Base-by-base conservation (phyloP, 35 echinoderm and acorn worm genomes). In the Ophioderma brevispina region DNA sequence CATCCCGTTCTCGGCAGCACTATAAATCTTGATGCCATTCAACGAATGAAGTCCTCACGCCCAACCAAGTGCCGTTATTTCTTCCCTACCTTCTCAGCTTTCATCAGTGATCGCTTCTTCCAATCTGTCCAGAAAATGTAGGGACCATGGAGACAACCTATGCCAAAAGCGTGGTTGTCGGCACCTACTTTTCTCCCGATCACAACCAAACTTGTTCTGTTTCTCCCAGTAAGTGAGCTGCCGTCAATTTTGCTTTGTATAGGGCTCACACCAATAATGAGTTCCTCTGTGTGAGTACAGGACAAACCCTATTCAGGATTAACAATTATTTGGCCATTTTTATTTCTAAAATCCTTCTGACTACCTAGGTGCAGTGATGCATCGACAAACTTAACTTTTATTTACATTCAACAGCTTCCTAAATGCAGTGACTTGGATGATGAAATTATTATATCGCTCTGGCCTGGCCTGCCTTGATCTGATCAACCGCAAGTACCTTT, bases 241-340 rank as follows among this genome's bases (percentile, higher is more conserved):
- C 37, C 32, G 59, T 98, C 96, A 32, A 98, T 95, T 31, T 35
- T 81, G 78, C n/a, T 98, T 85, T 0, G 59, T 89, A 36, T 64
- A 59, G 0, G 96, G 93, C 50, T 98, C 96, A 56, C 96, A 94
- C 96, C 96, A 98, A 55, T 95, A 98, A n/a, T n/a, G n/a, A n/a
- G n/a, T n/a, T n/a, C n/a, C n/a, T n/a, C n/a, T n/a, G n/a, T n/a
- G n/a, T n/a, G n/a, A n/a, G n/a, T n/a, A n/a, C n/a, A n/a, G n/a
- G n/a, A n/a, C n/a, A n/a, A n/a, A n/a, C n/a, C n/a, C n/a, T n/a
- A n/a, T n/a, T n/a, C n/a, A n/a, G n/a, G n/a, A n/a, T n/a, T n/a
- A n/a, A n/a, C n/a, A n/a, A n/a, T n/a, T n/a, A n/a, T n/a, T n/a
- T n/a, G n/a, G n/a, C n/a, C n/a, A n/a, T n/a, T n/a, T n/a, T n/a